Percentiles rank a stretch among this genome's conserved stretches.
These are phyloP conservation scores for Galerucella nymphaeae DNA, from an alignment of 2,888 invertebrate species.

Conservation along the genomic window DNA sequence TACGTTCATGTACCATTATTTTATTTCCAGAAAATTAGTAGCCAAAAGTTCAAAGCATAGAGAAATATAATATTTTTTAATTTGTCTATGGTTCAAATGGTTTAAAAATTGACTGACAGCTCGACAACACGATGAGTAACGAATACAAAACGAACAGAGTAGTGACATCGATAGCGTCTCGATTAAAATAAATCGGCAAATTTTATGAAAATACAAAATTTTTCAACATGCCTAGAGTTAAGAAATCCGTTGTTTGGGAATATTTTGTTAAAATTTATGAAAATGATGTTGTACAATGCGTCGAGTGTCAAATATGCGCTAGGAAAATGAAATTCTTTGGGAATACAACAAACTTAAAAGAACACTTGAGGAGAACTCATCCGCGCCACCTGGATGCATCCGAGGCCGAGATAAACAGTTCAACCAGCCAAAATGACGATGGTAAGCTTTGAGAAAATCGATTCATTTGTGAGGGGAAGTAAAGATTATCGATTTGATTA, in stretches of 20 bases:
- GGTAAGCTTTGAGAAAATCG: conserved; percentile 20
- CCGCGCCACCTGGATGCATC: conserved; percentile 23
- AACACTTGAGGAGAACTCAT: conserved; percentile 28
- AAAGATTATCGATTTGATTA: conserved; percentile 12
- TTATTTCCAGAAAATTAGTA: too few relatives aligned
- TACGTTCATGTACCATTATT: too few relatives aligned
- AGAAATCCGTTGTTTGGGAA: conserved; percentile 26
- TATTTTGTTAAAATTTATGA: conserved; percentile 26
- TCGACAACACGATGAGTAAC: conserved; percentile 8
- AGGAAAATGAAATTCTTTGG: conserved; percentile 33
- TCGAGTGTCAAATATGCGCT: conserved; percentile 20
- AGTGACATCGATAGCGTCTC: conserved; percentile 31
- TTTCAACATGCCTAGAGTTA: conserved; percentile 18
- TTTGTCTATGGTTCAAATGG: conserved; percentile 1
- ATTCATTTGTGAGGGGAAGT: conserved; percentile 15
- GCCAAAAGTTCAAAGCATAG: too few relatives aligned
- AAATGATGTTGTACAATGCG: conserved; percentile 10
- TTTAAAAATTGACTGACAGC: background rate
- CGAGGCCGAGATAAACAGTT: conserved; percentile 6
- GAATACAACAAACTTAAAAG: conserved; percentile 31
- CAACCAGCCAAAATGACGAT: conserved; percentile 21
- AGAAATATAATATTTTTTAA: too few relatives aligned
- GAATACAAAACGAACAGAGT: conserved; percentile 6
- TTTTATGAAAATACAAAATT: conserved; percentile 17
- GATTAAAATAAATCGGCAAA: conserved; percentile 29